Base-by-base conservation (phyloP, 2,797 vertebrate species). In the Crocodylus rhombifer region DNA sequence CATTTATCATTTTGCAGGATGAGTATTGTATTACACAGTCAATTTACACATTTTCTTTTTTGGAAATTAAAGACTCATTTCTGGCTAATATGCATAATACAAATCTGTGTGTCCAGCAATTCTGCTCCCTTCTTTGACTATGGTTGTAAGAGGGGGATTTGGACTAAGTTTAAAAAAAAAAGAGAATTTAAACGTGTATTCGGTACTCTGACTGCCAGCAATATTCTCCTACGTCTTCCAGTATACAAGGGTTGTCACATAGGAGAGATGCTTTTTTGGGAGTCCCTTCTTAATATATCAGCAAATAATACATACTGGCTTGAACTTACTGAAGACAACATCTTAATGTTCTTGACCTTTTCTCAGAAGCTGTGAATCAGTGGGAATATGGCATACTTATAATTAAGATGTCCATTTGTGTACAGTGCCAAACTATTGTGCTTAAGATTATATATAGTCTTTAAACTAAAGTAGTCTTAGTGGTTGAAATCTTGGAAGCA, bases 301-400 rank as follows among this genome's bases (percentile, higher is more conserved):
- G 13, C 23, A 23, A 25, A n/a, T 51, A 51, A 51, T 51, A 51
- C 1, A 0, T 64, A 16, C 21, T 55, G 61, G 67, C 85, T 94
- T 80, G 89, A 96, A 77, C 2, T 73, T 51, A 92, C 36, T 16
- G 7, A 88, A 86, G 51, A 65, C 61, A 88, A 89, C 84, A 61
- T 90, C 15, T 73, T 94, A 75, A 85, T 20, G 5, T 30, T 56
- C 86, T 26, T 56, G 36, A 81, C 20, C 36, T 91, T 92, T 88
- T 89, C 8, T 77, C 69, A 86, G 80, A 9, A 28, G 51, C 17
- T 84, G 51, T 84, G 57, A 62, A 77, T 77, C 86, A 80, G 26
- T 76, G 33, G 56, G 33, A 6, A 0, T 51, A 20, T n/a, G 58
- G 65, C 71, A 20, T 56, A 58, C 28, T 73, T 84, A 36, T 83